Base-by-base conservation (phyloP, 1,140 invertebrate genomes). In the Bursaphelenchus mucronatus region DNA sequence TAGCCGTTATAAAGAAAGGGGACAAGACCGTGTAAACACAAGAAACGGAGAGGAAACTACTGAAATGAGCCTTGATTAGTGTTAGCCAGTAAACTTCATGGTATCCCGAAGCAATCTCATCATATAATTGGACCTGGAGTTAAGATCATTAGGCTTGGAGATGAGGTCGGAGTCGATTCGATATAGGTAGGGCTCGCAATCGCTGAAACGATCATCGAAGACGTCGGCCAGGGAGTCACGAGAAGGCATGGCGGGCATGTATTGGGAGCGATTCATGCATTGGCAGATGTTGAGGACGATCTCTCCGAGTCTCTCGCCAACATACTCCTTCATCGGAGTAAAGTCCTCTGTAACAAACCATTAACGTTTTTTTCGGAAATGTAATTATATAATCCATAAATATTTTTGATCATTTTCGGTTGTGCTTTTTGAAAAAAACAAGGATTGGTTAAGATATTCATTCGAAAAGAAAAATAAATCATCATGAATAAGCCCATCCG, bases 141-240 rank as follows among this genome's bases (percentile, higher is more conserved):
- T 59, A 11, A 44, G 52, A 21, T 54, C 57, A n/a, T 39, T 17
- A 1, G 15, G 57, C 30, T 59, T 59, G 57, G 57, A 11, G 11
- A 59, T 44, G 52, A 50, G 40, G 30, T n/a, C 40, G 41, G 11
- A 30, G 41, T 59, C 74, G 13, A 74, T 15, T 19, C 74, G 69
- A 57, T 54, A 74, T 44, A 74, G 57, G 55, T 74, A 74, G 11
- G 73, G 73, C 39, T 73, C 49, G 45, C 65, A 69, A 53, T 76
- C 71, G 19, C 61, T 43, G 56, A 70, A 76, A 19, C 70, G 65
- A 47, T 63, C 47, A 55, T 74, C 74, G 58, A 64, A 74, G 21
- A 74, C 70, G 39, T 53, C 46, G 15, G 56, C 17, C 9, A 76
- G 44, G n/a, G 73, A 68, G 6, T 43, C 15, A 17, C 57, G 61